Base-by-base conservation (phyloP, 2,113 vertebrate species). In the Calyptomena viridis region DNA sequence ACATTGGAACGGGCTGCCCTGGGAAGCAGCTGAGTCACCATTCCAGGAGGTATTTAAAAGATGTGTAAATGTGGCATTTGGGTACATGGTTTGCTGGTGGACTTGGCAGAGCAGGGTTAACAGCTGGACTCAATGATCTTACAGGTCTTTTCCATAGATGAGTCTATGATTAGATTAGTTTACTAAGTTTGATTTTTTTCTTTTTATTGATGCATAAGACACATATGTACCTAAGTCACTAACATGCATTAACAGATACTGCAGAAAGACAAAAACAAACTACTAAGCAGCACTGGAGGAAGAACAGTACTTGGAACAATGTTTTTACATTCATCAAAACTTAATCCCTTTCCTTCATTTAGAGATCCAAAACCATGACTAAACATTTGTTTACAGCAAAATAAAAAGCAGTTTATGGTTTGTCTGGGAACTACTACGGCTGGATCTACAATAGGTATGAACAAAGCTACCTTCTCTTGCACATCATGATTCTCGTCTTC, bases 391-490 rank as follows among this genome's bases (percentile, higher is more conserved):
- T 81, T n/a, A 71, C 18, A 74, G 40, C 16, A 42, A 86, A 88
- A 80, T 40, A 49, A 59, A 4, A 23, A 31, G 13, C 2, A 60
- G 9, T 47, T 58, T 47, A 59, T 22, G 5, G 19, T 80, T 44
- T 6, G 0, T 27, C n/a, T 74, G 46, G 71, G 66, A 71, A 28
- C 5, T 59, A 25, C 12, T 72, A 31, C 17, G 59, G 37, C 13
- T 47, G 40, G 17, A 46, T 47, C 21, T 85, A 39, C 21, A 88
- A 74, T 4, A 84, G 33, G 16, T 15, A 20, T 8, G 67, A 93
- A 63, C 4, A 80, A 46, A 78, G 55, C 35, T 94, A 98, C 98
- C 98, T 98, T 98, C 76, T 98, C 97, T 86, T 96, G 97, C n/a
- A 89, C 95, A 67, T 94, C 81, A 72, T 84, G 96, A 84, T 93